These are phyloP conservation scores for Cataglyphis altisquamis DNA, from an alignment of 2,888 invertebrate genomes.

Conservation along the genomic window DNA sequence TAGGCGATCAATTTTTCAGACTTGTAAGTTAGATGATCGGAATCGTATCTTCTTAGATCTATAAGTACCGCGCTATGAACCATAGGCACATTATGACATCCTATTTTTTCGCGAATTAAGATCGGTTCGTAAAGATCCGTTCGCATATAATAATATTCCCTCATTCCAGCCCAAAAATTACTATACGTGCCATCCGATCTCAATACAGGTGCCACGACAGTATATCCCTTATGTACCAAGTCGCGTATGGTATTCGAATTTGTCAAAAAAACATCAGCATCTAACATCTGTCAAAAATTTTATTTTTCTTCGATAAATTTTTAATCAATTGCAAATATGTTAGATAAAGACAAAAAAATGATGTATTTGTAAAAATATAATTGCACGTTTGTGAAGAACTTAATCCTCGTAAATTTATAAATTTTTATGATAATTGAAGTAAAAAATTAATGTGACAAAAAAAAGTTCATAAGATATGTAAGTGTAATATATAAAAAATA, in stretches of 20 bases:
- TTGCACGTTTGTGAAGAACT: background rate
- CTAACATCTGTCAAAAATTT: conserved; percentile 89
- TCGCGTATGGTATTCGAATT: conserved; percentile 89
- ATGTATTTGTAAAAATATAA: background rate
- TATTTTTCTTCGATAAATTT: background rate
- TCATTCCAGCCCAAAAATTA: conserved; percentile 99
- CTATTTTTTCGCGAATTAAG: conserved; percentile 89
- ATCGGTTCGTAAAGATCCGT: conserved; percentile 95
- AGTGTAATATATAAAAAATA: background rate
- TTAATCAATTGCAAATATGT: background rate
- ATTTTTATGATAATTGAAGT: background rate
- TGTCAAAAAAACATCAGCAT: conserved; percentile 94
- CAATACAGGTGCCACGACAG: conserved; percentile 94
- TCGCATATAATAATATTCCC: conserved; percentile 93
- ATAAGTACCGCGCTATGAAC: conserved; percentile 95
- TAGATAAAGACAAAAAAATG: background rate
- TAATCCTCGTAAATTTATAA: background rate
- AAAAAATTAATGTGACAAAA: background rate
- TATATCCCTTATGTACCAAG: conserved; percentile 89
- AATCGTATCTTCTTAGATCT: conserved; percentile 88
- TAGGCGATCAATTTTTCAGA: conserved; percentile 89
- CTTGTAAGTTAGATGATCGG: conserved; percentile 92
- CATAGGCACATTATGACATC: conserved; percentile 96
- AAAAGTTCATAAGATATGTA: background rate
- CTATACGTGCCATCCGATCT: conserved; percentile 95